These are phyloP conservation scores for Aphelinus certus DNA, from an alignment of 1,140 invertebrate species.

Conservation along the genomic window DNA sequence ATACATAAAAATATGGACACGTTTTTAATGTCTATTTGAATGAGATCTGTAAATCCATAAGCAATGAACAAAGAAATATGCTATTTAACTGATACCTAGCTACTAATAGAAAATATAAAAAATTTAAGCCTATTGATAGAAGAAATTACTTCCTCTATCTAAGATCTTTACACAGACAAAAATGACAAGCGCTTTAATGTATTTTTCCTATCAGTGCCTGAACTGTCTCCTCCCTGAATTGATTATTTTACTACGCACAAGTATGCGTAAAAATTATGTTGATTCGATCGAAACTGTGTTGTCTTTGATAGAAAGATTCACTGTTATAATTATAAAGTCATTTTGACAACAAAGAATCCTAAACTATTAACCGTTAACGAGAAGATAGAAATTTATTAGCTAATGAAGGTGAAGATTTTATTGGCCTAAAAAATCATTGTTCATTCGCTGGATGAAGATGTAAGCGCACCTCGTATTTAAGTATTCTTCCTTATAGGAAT, in stretches of 20 bases:
- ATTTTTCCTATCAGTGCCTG: constrained; percentile 39
- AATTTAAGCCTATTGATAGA: constrained; percentile 25
- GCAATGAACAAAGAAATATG: constrained; percentile 31
- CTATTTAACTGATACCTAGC: constrained; percentile 21
- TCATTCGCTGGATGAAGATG: constrained; percentile 21
- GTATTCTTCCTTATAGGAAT: constrained; percentile 23
- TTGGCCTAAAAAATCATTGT: constrained; percentile 36
- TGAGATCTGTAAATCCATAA: constrained; percentile 32
- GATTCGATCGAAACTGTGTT: constrained; percentile 11
- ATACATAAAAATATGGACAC: constrained; percentile 24
- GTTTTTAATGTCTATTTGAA: constrained; percentile 29
- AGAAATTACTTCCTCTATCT: constrained; percentile 26
- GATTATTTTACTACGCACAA: constrained; percentile 34
- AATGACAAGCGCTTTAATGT: constrained; percentile 21
- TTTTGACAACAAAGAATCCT: constrained; percentile 21
- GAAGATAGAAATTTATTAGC: constrained; percentile 18
- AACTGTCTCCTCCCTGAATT: constrained; percentile 22
- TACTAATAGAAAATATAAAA: constrained; percentile 36
- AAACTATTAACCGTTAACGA: constrained; percentile 21
- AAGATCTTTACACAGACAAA: constrained; percentile 23
- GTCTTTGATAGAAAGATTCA: constrained; percentile 9
- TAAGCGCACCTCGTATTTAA: constrained; percentile 23
- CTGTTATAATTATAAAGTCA: constrained; percentile 23
- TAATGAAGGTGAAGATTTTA: constrained; percentile 18
- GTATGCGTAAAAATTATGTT: constrained; percentile 23